Evolutionary conservation across 2,888 invertebrate genomes (phyloP), one percentile per base, ranked within the genome.

Genomic region (Platycheirus albimanus): DNA sequence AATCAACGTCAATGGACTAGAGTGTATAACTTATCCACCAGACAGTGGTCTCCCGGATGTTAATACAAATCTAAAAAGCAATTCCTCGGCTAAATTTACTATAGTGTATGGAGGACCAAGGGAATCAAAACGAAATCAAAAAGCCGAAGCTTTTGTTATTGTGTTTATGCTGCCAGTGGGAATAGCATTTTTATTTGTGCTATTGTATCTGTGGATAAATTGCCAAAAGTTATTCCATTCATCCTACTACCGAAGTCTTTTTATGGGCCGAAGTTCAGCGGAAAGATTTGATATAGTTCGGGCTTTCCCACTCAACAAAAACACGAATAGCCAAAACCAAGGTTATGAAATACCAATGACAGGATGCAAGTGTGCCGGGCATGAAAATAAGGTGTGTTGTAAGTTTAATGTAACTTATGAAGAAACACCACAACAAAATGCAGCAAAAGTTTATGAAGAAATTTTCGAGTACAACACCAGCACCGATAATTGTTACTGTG

Each of bases 1-100:
- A 75, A 89, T 90, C 33, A 90, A 90, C 86, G 90, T 90, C 0
- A 90, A 90, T 70, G 90, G 90, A 0, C 67, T 90, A 10, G 88
- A 88, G 24, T 90, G 90, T 24, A 52, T n/a, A 13, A 87, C 88
- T 0, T 87, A 86, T 17, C 84, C 87, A 15, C 38, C 58, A 1
- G 52, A 52, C 4, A 72, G 13, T 41, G 41, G 2, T 5, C 24
- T 43, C 0, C 3, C 19, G 1, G 28, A 67, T 49, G 3, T 0
- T 4, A 38, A 45, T 11, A 33, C 15, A 15, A 58, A 20, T 33
- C 43, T 15, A 11, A 8, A 5, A 13, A 78, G 58, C 17, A 77
- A 83, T 30, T 6, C 45, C 3, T 28, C 67, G 0, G 24, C 43
- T 2, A 15, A 61, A 2, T 64, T 74, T 13, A 87, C 87, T 7